These are phyloP conservation scores for Microcebus murinus DNA, from an alignment of 2,113 vertebrate species.

Conservation along the genomic window DNA sequence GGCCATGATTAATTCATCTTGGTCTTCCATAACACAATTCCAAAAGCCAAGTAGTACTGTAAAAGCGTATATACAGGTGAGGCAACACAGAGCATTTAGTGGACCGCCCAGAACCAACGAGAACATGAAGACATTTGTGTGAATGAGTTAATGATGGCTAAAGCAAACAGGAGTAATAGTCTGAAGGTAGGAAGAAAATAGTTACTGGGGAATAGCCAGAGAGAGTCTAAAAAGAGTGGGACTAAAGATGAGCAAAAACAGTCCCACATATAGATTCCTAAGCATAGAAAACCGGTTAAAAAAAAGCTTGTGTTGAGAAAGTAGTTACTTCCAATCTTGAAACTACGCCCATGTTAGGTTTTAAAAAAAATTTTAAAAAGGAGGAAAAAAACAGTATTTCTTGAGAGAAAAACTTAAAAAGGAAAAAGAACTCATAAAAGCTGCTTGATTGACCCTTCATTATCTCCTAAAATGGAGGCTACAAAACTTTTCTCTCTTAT, in stretches of 20 bases:
- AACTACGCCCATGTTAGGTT: not conserved
- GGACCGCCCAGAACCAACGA: not conserved
- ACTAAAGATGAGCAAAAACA: not conserved
- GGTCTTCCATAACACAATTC: not conserved
- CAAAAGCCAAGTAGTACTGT: not conserved
- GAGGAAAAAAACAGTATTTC: not conserved
- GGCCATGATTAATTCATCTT: not conserved
- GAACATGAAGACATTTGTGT: not conserved
- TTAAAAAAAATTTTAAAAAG: not conserved
- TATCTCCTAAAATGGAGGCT: not conserved
- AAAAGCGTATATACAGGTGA: not conserved
- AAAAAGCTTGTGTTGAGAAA: not conserved
- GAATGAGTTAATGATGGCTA: not conserved
- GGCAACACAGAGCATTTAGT: not conserved
- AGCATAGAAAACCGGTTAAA: not conserved
- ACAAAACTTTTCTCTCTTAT: not conserved
- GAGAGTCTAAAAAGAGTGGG: not conserved
- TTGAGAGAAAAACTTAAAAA: not conserved
- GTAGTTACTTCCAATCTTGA: not conserved
- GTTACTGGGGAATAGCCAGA: not conserved
- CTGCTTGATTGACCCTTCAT: not conserved
- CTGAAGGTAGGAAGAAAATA: not conserved
- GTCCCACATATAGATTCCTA: not conserved
- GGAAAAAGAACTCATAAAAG: not conserved
- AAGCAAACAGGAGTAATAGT: not conserved